Base-by-base conservation (phyloP, 2,888 invertebrate genomes). In the Chromoteleia sp. region DNA sequence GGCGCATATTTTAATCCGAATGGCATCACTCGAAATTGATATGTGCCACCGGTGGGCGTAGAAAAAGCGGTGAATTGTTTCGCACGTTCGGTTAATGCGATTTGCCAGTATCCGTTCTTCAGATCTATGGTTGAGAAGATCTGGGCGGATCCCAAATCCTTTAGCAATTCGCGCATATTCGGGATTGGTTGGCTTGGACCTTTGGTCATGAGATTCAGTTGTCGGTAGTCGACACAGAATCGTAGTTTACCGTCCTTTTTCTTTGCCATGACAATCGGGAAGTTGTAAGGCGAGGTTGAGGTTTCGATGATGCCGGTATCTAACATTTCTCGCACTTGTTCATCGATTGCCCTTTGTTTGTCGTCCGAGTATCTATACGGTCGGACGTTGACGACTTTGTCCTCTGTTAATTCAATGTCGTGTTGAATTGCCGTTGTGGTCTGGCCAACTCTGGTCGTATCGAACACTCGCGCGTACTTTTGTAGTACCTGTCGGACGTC, bases 41-140 rank as follows among this genome's bases (percentile, higher is more conserved):
- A 36, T 10, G 36, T 36, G 8, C n/a, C 1, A 8, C 36, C 36
- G n/a, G 2, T 36, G 1, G 36, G 36, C 1, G 36, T 36, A 4
- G 36, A 4, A 8, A 36, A 36, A 4, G 36, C 36, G 10, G 36
- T 36, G n/a, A 4, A 36, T 36, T 36, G 4, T 8, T 36, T 36
- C 10, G 36, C n/a, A n/a, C n/a, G 7, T 8, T 10, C 36, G 8
- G 36, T 77, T 58, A 10, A 85, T 33, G 45, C 75, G 82, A 0
- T 86, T 86, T 0, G 63, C 52, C 1, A 86, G 81, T 0, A 86
- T 85, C 43, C 43, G 17, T 12, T 43, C 8, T 8, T 7, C 8
- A 43, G 12, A 15, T 43, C 43, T 2, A 87, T 2, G 86, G 86
- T 2, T 76, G 63, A 48, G 87, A 89, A 45, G 87, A 84, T 67